Percentiles rank a stretch among this genome's conserved stretches.
Evolutionary conservation across 2,113 vertebrate genomes (phyloP).

Genomic region (Bucco capensis): DNA sequence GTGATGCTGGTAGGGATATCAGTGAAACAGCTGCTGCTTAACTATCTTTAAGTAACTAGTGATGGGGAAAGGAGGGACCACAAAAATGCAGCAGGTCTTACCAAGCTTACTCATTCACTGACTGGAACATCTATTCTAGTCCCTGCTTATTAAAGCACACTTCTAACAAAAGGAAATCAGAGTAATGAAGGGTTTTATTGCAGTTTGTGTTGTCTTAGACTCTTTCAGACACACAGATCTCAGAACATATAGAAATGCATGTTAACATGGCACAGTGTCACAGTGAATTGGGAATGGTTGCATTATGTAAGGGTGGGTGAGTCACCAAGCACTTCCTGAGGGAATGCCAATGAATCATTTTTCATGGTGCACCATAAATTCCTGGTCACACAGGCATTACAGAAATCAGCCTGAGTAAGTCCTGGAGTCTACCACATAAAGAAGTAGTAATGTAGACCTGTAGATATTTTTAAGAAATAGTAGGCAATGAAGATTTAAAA

Average conservation of each 20-base stretch:
- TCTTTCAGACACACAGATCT: neutral
- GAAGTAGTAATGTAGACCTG: neutral
- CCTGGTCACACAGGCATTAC: neutral
- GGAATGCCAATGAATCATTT: neutral
- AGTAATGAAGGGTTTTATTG: neutral
- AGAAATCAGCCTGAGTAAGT: neutral
- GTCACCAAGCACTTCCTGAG: neutral
- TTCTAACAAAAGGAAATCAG: neutral
- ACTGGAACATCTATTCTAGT: conserved; percentile 5
- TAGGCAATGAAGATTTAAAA: neutral
- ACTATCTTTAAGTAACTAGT: neutral
- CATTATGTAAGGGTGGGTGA: neutral
- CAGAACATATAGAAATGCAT: neutral
- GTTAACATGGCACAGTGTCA: neutral
- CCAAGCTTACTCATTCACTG: neutral
- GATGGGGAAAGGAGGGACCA: neutral
- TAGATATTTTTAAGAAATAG: neutral
- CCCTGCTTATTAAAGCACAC: neutral
- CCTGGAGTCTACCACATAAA: neutral
- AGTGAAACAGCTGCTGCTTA: neutral
- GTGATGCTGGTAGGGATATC: neutral
- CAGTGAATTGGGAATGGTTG: neutral
- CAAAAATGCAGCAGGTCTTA: neutral
- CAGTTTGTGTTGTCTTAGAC: neutral
- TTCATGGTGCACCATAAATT: neutral